These are phyloP conservation scores for Callipepla californica DNA, from an alignment of 2,113 vertebrate species.

Conservation along the genomic window DNA sequence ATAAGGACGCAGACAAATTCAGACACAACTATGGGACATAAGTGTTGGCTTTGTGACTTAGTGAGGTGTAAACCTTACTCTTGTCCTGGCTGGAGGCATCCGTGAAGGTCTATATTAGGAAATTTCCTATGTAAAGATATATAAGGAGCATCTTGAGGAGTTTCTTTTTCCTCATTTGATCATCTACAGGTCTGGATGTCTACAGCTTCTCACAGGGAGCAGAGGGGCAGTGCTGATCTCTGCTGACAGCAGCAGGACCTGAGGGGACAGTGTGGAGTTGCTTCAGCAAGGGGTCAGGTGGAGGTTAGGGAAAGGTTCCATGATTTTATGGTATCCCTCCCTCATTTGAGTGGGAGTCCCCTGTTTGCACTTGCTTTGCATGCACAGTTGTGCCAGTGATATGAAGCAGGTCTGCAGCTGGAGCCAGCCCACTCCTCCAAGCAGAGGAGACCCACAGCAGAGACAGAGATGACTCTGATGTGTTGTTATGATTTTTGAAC, in stretches of 20 bases:
- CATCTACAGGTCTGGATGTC: neutral
- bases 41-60: neutral
- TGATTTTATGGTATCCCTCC: neutral
- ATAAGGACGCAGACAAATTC: neutral
- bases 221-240: no score
- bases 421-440: neutral
- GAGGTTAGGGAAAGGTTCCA: no score
- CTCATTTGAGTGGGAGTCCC: neutral
- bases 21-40: neutral
- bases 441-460: neutral
- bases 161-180: neutral
- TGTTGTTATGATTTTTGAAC: neutral
- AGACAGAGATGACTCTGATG: neutral
- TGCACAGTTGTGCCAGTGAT: rapidly evolving
- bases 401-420: neutral
- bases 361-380: neutral
- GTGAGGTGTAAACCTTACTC: neutral
- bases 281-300: no score
- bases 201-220: no score
- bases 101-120: neutral
- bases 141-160: neutral
- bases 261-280: no score
- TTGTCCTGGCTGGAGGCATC: neutral
- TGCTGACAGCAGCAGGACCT: no score
- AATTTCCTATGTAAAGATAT: neutral